Evolutionary conservation across 2,888 invertebrate species (phyloP).

Genomic region (Drosophila lutescens): DNA sequence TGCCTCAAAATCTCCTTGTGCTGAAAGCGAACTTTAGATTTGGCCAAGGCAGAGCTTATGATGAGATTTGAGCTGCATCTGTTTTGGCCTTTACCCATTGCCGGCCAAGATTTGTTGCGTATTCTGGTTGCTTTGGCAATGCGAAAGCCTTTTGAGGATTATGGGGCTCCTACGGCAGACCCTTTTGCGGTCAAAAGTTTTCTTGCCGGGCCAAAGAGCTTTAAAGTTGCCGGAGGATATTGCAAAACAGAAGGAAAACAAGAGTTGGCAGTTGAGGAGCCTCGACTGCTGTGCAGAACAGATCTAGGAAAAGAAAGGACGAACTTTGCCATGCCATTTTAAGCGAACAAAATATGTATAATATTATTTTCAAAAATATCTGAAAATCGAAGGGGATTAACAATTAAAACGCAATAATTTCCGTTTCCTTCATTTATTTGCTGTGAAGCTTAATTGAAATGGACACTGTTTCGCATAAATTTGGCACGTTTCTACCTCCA

Average conservation of each 20-base stretch:
- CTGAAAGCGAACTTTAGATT: slow-evolving; percentile 24
- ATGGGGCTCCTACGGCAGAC: slow-evolving; percentile 43
- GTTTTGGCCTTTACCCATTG: slow-evolving; percentile 45
- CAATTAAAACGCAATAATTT: slow-evolving; percentile 19
- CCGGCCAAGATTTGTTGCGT: slow-evolving; percentile 18
- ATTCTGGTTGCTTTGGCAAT: slow-evolving; percentile 50
- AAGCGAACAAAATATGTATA: not conserved
- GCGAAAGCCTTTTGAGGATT: slow-evolving; percentile 60
- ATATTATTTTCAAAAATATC: not conserved
- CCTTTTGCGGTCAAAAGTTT: slow-evolving; percentile 69
- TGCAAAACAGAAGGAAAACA: slow-evolving; percentile 50
- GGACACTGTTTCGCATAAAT: slow-evolving; percentile 14
- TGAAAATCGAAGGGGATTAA: not conserved
- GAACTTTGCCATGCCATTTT: not conserved
- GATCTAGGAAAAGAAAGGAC: not conserved
- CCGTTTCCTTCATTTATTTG: slow-evolving; percentile 5
- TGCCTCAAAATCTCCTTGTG: not conserved
- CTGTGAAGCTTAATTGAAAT: slow-evolving; percentile 31
- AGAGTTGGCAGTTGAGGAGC: slow-evolving; percentile 36
- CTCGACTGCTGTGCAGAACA: not conserved
- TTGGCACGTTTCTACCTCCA: slow-evolving; percentile 23
- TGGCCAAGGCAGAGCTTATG: slow-evolving; percentile 51
- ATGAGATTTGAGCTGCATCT: slow-evolving; percentile 57
- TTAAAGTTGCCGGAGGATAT: slow-evolving; percentile 66
- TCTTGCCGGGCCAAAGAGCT: slow-evolving; percentile 51